phyloP scores from a whole-genome alignment of 2,888 invertebrate species.

The Coelinius sp. region DNA sequence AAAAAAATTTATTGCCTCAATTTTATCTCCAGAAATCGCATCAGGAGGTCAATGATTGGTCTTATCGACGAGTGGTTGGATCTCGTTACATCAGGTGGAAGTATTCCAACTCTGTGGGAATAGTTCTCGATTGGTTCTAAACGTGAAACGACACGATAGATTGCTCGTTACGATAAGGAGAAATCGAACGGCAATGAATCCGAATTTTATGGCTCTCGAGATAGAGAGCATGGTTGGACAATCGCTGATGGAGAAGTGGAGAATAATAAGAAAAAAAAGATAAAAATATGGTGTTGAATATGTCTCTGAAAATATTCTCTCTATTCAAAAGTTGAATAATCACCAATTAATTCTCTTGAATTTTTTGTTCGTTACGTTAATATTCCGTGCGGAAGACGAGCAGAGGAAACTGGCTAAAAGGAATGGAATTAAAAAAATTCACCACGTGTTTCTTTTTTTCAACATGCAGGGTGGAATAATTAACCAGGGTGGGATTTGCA shows the following conservation, averaged over 20 bases:
- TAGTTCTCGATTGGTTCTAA: slow-evolving; percentile 17
- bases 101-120: slow-evolving; percentile 11
- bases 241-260: not conserved
- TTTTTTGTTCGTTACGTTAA: not conserved
- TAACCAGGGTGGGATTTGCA: slow-evolving; percentile 1
- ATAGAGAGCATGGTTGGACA: not conserved
- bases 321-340: slow-evolving; percentile 1
- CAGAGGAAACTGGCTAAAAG: not conserved
- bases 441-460: not conserved
- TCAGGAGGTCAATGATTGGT: slow-evolving; percentile 24
- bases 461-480: slow-evolving; percentile 9
- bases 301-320: not conserved
- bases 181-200: slow-evolving; percentile 28
- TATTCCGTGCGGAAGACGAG: not conserved
- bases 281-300: slow-evolving; percentile 15
- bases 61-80: slow-evolving; percentile 12
- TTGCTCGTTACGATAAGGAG: slow-evolving; percentile 28
- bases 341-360: not conserved
- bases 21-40: not conserved
- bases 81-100: slow-evolving; percentile 20
- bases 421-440: not conserved
- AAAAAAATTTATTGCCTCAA: not conserved
- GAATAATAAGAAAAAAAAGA: slow-evolving; percentile 21
- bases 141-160: slow-evolving; percentile 22
- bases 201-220: slow-evolving; percentile 22